These are phyloP conservation scores for Vandiemenella viatica DNA, from an alignment of 2,888 invertebrate genomes.

Conservation along the genomic window DNA sequence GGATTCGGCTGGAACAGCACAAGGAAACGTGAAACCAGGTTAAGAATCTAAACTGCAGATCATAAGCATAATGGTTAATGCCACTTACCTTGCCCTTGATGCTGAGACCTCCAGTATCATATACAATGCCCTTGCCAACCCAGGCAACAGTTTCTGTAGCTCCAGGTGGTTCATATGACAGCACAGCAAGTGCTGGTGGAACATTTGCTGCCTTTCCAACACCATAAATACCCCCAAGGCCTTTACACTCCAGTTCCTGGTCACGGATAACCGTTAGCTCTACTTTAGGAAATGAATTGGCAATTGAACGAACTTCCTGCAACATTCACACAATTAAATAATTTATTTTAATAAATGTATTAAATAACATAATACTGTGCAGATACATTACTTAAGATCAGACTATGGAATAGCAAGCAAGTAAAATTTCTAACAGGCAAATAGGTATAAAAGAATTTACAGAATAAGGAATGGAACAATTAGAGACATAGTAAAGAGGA, in stretches of 20 bases:
- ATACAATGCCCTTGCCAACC: slow-evolving; percentile 90
- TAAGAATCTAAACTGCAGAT: no score
- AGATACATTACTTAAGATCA: no score
- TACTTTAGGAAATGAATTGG: slow-evolving; percentile 42
- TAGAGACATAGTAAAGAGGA: no score
- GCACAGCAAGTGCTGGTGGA: slow-evolving; percentile 49
- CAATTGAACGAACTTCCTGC: slow-evolving; percentile 52
- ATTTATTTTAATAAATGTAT: background rate
- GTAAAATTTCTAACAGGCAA: no score
- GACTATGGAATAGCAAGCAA: no score
- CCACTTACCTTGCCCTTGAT: slow-evolving; percentile 63
- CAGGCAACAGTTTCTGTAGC: slow-evolving; percentile 57
- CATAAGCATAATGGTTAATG: no score
- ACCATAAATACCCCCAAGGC: slow-evolving; percentile 77
- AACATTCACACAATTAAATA: background rate
- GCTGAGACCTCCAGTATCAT: slow-evolving; percentile 84
- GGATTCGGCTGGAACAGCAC: no score
- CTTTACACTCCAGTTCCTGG: slow-evolving; percentile 54
- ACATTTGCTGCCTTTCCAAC: slow-evolving; percentile 63
- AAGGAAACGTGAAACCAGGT: no score
- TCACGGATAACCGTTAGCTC: slow-evolving; percentile 59
- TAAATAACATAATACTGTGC: no score
- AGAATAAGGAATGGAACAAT: no score
- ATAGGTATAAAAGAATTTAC: no score
- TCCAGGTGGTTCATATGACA: slow-evolving; percentile 44